Percentiles rank a stretch among this genome's conserved stretches.
Conservation (phyloP, 2,888 invertebrate species). For the Onthophagus sagittarius region DNA sequence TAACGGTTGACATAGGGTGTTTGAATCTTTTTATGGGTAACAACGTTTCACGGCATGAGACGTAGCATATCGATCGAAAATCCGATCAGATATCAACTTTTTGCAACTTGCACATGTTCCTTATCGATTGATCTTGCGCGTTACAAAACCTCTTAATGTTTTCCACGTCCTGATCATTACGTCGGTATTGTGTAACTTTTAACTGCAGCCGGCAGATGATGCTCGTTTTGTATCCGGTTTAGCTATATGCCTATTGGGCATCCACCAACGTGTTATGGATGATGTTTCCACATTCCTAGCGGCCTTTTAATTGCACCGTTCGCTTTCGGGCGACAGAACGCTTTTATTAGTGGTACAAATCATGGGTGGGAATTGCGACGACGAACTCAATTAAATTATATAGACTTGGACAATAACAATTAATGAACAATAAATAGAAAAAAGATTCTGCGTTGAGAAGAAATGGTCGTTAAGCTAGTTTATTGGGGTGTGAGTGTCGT, state of each 20-base stretch:
- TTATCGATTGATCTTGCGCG: slow-evolving; percentile 37
- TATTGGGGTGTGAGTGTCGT: not conserved
- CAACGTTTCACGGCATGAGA: not conserved
- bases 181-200: slow-evolving; percentile 42
- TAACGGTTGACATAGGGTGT: not conserved
- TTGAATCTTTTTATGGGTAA: not conserved
- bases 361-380: not conserved
- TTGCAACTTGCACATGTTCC: slow-evolving; percentile 39
- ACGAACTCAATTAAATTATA: not conserved
- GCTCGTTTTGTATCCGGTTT: slow-evolving; percentile 34
- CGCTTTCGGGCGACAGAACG: not conserved
- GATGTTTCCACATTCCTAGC: slow-evolving; percentile 11
- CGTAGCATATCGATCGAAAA: not conserved
- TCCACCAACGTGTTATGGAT: slow-evolving; percentile 3
- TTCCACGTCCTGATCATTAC: slow-evolving; percentile 44
- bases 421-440: not conserved
- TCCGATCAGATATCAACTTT: slow-evolving; percentile 18
- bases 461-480: not conserved
- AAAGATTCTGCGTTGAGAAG: not conserved
- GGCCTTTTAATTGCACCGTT: not conserved
- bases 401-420: not conserved
- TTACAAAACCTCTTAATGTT: slow-evolving; percentile 42
- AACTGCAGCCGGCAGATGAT: slow-evolving; percentile 36
- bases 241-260: slow-evolving; percentile 21
- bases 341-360: not conserved